A percentile compares a stretch with the other conserved stretches of the same genome.
phyloP scores from a whole-genome alignment of 2,113 vertebrate species.

The Benitochromis conjunctus region DNA sequence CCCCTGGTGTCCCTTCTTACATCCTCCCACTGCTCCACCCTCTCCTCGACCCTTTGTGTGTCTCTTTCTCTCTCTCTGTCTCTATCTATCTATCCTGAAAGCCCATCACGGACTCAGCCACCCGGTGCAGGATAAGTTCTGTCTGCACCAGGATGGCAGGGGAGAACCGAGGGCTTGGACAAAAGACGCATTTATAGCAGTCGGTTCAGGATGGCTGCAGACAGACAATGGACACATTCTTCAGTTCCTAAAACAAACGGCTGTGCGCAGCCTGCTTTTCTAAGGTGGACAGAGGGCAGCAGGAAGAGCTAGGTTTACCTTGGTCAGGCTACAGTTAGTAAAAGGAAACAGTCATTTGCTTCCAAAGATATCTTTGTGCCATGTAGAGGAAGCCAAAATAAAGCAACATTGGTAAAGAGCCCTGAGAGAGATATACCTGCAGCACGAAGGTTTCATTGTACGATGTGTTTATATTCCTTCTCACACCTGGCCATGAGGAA shows the following conservation, averaged over 20 bases:
- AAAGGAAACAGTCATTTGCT: conserved; percentile 14
- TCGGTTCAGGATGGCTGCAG: conserved; percentile 69
- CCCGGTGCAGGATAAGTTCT: conserved; percentile 68
- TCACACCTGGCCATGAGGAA: conserved; percentile 43
- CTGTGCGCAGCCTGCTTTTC: conserved; percentile 60
- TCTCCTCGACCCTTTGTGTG: conserved; percentile 1
- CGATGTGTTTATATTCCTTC: conserved; percentile 46
- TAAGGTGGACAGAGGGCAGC: conserved; percentile 35
- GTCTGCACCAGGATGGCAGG: conserved; percentile 62
- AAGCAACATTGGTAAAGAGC: conserved; percentile 12
- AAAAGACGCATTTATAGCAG: conserved; percentile 75
- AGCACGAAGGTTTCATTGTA: conserved; percentile 9
- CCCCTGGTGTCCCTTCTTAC: conserved; percentile 23
- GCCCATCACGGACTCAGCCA: conserved; percentile 59
- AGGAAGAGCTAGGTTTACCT: conserved; percentile 28
- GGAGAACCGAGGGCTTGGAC: conserved; percentile 30
- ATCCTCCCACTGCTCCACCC: neutral
- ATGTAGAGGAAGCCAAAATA: conserved; percentile 28
- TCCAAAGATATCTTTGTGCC: conserved; percentile 28
- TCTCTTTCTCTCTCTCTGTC: neutral
- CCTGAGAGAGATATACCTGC: conserved; percentile 1
- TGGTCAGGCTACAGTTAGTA: neutral
- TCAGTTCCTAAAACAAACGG: conserved; percentile 71
- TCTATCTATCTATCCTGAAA: conserved; percentile 54
- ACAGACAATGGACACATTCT: conserved; percentile 80